Evolutionary conservation across 2,888 invertebrate genomes (phyloP).

Genomic region (Thereva unica): DNA sequence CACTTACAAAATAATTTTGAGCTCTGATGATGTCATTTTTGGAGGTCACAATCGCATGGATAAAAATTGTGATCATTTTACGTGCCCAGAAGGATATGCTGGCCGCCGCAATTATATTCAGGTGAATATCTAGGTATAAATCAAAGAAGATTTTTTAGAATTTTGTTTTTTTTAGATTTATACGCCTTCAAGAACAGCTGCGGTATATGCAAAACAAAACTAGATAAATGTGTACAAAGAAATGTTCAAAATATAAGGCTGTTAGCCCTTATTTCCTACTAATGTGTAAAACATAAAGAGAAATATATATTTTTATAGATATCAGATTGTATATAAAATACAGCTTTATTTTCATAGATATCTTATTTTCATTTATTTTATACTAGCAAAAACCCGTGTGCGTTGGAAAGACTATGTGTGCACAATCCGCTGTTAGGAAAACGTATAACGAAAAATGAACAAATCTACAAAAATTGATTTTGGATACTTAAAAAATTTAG

Average conservation of each 20-base stretch:
- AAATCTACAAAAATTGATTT: no score
- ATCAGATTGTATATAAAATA: no score
- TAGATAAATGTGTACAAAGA: no score
- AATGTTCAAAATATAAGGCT: not conserved
- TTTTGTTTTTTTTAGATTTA: constrained; percentile 1
- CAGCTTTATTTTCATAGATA: no score
- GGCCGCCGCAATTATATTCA: constrained; percentile 68
- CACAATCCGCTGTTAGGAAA: no score
- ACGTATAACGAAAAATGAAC: no score
- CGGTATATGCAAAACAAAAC: no score
- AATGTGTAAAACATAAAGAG: constrained; percentile 17
- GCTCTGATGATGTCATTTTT: constrained; percentile 75
- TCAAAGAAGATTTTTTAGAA: not conserved
- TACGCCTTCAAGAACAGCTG: no score
- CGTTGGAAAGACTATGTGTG: no score
- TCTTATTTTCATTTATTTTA: no score
- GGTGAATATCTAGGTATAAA: constrained; percentile 56
- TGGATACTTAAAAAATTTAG: no score
- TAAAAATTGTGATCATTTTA: constrained; percentile 65
- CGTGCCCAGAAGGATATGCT: constrained; percentile 70
- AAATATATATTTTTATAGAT: constrained; percentile 10
- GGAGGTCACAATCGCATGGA: constrained; percentile 80
- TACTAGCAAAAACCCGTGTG: no score
- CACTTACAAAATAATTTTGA: constrained; percentile 78
- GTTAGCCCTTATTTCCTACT: not conserved